Conservation (phyloP, 1,140 invertebrate genomes). For the Leptinotarsa defecta region DNA sequence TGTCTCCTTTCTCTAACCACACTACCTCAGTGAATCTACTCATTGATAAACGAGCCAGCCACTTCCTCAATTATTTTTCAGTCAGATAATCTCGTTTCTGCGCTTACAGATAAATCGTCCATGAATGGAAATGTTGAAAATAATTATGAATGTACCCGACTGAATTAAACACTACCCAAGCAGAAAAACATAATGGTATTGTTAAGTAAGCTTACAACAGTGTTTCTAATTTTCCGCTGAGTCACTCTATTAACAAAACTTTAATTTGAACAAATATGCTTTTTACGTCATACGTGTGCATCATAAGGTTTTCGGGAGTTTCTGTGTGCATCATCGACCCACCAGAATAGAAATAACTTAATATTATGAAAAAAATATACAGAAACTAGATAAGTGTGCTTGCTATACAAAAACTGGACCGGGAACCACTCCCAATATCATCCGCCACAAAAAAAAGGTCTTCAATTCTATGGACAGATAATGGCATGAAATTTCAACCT, state of each 20-base stretch:
- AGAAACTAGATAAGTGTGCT: too few species aligned
- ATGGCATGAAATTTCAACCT: too few species aligned
- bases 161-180: constrained; percentile 5
- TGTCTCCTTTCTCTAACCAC: too few species aligned
- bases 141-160: not conserved
- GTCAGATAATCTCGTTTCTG: not conserved
- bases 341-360: too few species aligned
- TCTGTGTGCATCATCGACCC: too few species aligned
- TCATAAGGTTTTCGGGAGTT: too few species aligned
- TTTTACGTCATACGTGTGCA: too few species aligned
- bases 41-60: not conserved
- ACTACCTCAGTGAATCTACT: not conserved
- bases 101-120: constrained; percentile 1
- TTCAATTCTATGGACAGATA: too few species aligned
- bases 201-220: not conserved
- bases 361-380: too few species aligned
- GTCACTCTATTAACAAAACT: not conserved
- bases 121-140: constrained; percentile 9
- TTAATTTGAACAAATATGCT: not conserved
- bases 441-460: too few species aligned
- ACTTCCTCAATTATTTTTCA: constrained; percentile 5
- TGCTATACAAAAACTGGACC: too few species aligned
- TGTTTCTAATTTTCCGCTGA: constrained; percentile 1
- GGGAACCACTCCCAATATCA: too few species aligned
- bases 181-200: constrained; percentile 6